Conservation (phyloP, 1,140 invertebrate species). For the Philotrypesis tridentata region DNA sequence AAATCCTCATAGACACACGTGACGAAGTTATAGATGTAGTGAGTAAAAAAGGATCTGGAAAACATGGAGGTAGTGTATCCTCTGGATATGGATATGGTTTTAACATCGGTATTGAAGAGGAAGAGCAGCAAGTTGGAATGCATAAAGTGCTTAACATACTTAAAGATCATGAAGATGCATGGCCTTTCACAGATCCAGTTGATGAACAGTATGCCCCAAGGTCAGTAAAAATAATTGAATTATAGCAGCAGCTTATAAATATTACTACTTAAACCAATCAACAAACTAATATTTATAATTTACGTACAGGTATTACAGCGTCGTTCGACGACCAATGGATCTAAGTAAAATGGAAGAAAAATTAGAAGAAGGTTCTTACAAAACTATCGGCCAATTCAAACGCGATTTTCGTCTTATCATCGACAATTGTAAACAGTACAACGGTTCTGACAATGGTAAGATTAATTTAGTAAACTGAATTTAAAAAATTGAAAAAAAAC, state of each 20-base stretch:
- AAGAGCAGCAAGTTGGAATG: constrained; percentile 90
- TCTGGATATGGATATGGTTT: constrained; percentile 66
- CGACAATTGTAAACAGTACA: constrained; percentile 92
- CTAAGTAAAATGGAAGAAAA: constrained; percentile 91
- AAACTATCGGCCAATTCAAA: constrained; percentile 86
- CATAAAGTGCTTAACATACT: constrained; percentile 90
- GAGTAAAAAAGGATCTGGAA: constrained; percentile 62
- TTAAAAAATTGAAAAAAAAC: constrained; percentile 17
- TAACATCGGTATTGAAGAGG: constrained; percentile 75
- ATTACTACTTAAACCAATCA: background rate
- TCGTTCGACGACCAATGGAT: constrained; percentile 85
- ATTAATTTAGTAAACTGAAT: background rate
- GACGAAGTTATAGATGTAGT: constrained; percentile 63
- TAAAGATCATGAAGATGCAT: constrained; percentile 90
- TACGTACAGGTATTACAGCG: constrained; percentile 71
- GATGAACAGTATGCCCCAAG: constrained; percentile 93
- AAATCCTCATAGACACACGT: constrained; percentile 82
- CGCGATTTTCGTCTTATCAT: constrained; percentile 92
- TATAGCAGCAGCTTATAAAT: background rate
- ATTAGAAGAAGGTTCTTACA: constrained; percentile 86
- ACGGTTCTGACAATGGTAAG: constrained; percentile 92
- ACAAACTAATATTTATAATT: background rate
- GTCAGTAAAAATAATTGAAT: constrained; percentile 78
- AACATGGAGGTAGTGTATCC: constrained; percentile 60
- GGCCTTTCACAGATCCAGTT: constrained; percentile 93